Evolutionary conservation across 2,888 invertebrate species (phyloP).

Genomic region (Alitta virens): DNA sequence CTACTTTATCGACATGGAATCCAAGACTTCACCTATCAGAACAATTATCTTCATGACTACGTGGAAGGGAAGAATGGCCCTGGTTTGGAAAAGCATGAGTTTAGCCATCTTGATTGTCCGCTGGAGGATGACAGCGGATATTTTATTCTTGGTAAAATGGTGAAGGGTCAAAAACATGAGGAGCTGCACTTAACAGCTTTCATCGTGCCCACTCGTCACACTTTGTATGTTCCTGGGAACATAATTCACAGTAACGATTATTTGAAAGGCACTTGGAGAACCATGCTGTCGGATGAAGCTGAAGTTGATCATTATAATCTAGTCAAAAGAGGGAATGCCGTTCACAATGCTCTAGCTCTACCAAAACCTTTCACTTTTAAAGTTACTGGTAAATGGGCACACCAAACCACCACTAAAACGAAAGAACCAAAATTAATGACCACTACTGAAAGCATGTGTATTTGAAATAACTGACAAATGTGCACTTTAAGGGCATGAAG

Average conservation of each 20-base stretch:
- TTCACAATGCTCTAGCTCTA: not conserved
- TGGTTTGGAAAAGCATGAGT: slow-evolving; percentile 13
- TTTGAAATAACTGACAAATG: too few relatives aligned
- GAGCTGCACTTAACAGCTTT: slow-evolving; percentile 24
- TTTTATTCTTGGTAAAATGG: slow-evolving; percentile 9
- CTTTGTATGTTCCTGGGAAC: slow-evolving; percentile 25
- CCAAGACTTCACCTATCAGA: slow-evolving; percentile 13
- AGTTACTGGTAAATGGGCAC: not conserved
- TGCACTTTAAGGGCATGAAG: too few relatives aligned
- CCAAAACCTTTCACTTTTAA: not conserved
- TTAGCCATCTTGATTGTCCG: slow-evolving; percentile 15
- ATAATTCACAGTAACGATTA: slow-evolving; percentile 30
- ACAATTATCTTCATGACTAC: slow-evolving; percentile 2
- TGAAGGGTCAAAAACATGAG: not conserved
- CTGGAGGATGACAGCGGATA: slow-evolving; percentile 6
- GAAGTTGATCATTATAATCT: slow-evolving; percentile 29
- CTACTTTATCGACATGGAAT: slow-evolving; percentile 11
- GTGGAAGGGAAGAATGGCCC: slow-evolving; percentile 4
- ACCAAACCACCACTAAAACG: too few relatives aligned
- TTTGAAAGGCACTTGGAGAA: slow-evolving; percentile 31
- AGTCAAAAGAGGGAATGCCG: not conserved
- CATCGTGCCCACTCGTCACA: slow-evolving; percentile 19
- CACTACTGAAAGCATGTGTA: too few relatives aligned
- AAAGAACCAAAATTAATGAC: too few relatives aligned
- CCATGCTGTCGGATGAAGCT: slow-evolving; percentile 31